Evolutionary conservation across 2,113 vertebrate genomes (phyloP).

Genomic region (Bombycilla garrulus): DNA sequence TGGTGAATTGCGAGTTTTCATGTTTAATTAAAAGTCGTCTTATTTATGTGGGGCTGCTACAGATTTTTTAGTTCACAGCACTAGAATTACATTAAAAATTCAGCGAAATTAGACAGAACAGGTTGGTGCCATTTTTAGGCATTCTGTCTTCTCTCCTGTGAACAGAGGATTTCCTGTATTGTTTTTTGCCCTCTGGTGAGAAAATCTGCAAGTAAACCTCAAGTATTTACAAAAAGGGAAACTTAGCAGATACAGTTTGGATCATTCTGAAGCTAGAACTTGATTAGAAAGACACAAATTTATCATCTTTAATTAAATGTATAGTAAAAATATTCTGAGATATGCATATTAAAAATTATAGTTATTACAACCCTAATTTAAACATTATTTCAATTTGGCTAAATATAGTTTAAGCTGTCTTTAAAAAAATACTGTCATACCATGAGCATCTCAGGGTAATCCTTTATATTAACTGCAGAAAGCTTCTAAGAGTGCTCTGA

Average conservation of each 20-base stretch:
- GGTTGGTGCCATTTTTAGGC: neutral
- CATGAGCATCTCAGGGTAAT: conserved; percentile 38
- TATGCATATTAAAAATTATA: neutral
- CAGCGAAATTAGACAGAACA: neutral
- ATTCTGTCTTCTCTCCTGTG: neutral
- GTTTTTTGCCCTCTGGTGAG: neutral
- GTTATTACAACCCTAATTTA: neutral
- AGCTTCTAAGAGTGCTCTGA: conserved; percentile 67
- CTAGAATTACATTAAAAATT: neutral
- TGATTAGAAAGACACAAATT: neutral
- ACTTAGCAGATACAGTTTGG: neutral
- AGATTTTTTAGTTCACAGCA: neutral
- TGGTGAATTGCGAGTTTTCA: neutral
- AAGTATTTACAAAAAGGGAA: neutral
- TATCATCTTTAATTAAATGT: neutral
- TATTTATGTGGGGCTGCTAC: neutral
- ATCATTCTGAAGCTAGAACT: neutral
- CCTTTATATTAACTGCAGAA: conserved; percentile 72
- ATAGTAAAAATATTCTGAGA: neutral
- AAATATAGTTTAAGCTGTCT: neutral
- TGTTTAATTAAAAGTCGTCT: neutral
- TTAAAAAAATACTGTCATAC: conserved; percentile 18
- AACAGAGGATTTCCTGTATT: neutral
- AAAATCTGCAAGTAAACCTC: neutral
- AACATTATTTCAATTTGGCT: neutral